phyloP scores from a whole-genome alignment of 2,113 vertebrate genomes.

The Serinus canaria region DNA sequence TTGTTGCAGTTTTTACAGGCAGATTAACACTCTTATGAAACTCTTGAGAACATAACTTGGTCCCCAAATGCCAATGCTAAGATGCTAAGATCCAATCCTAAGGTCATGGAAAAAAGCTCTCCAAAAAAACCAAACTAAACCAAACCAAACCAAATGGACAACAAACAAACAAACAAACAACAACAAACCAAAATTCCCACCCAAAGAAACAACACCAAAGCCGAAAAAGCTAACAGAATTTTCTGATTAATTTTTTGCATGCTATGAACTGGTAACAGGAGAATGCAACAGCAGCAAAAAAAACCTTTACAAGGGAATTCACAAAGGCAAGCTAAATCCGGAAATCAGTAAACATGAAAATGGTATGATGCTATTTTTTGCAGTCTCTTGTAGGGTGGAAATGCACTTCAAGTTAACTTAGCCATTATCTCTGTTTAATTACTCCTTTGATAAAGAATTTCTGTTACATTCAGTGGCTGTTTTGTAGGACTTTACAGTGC shows the following conservation, averaged over 20 bases:
- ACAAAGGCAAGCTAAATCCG: not conserved
- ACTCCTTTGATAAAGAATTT: not conserved
- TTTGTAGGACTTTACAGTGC: not conserved
- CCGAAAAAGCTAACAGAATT: accelerated
- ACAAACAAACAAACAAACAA: too few relatives aligned
- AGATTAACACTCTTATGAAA: not conserved
- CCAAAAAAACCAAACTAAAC: not conserved
- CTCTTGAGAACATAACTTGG: not conserved
- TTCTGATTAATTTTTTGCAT: not conserved
- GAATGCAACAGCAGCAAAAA: not conserved
- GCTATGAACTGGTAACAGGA: not conserved
- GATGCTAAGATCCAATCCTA: not conserved
- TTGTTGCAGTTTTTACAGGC: not conserved
- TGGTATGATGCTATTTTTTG: not conserved
- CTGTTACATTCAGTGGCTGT: not conserved
- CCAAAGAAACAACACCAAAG: not conserved
- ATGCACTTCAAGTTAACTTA: not conserved
- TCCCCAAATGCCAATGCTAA: not conserved
- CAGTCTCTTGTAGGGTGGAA: not conserved
- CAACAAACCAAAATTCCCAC: not conserved
- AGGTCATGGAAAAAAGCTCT: not conserved
- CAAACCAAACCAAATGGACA: too few relatives aligned
- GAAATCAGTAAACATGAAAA: not conserved
- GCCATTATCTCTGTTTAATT: not conserved
- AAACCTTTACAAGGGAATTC: not conserved